phyloP scores from a whole-genome alignment of 2,888 invertebrate species.

The Ectobius pallidus region DNA sequence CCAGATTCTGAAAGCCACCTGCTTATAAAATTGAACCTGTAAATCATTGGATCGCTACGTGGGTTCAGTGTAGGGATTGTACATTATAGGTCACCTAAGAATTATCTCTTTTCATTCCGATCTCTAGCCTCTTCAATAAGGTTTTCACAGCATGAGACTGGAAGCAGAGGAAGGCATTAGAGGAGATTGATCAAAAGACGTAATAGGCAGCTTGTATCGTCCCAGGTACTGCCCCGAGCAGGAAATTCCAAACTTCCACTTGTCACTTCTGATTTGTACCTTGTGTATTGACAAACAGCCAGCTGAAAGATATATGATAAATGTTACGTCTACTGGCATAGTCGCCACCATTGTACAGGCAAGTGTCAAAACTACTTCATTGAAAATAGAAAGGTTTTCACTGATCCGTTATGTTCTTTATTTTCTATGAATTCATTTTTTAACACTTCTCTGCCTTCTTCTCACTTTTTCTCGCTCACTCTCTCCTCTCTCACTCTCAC shows the following conservation, averaged over 20 bases:
- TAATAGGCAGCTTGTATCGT: neutral
- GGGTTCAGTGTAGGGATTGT: neutral
- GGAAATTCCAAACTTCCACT: neutral
- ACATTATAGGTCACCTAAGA: neutral
- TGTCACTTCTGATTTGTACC: neutral
- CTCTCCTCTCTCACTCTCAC: neutral
- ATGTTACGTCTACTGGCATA: no score
- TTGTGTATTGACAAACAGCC: no score
- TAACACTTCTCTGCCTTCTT: neutral
- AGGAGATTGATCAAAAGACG: conserved; percentile 36
- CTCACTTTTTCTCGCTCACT: neutral
- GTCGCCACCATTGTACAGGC: no score
- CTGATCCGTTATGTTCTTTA: no score
- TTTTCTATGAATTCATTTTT: neutral
- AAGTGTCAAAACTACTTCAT: no score
- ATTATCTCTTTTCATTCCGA: neutral
- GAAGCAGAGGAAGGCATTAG: conserved; percentile 10
- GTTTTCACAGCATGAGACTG: conserved; percentile 33
- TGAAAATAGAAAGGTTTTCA: no score
- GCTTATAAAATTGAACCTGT: no score
- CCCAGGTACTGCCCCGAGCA: conserved; percentile 8
- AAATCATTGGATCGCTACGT: no score
- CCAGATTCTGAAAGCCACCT: no score
- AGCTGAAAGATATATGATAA: no score
- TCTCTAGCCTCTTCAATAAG: conserved; percentile 28